These are phyloP conservation scores for Plebejus anna DNA, from an alignment of 2,888 invertebrate species.

Conservation along the genomic window DNA sequence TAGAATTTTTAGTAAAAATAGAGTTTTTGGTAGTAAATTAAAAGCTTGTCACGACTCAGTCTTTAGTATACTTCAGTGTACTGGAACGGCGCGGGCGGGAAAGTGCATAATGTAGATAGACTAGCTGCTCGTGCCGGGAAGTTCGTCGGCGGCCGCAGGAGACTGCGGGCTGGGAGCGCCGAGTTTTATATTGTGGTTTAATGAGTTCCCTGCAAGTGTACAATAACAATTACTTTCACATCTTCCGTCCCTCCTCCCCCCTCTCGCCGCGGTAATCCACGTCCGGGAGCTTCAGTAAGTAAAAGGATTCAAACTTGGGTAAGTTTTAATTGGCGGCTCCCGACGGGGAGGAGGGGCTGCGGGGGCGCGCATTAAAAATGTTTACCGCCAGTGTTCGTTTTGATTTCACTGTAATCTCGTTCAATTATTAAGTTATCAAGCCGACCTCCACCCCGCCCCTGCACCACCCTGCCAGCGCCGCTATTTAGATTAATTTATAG, in stretches of 20 bases:
- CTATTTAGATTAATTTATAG: not conserved
- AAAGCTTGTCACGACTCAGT: no score
- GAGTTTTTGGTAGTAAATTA: no score
- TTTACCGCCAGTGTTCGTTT: slow-evolving; percentile 1
- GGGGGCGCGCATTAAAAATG: not conserved
- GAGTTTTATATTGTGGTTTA: not conserved
- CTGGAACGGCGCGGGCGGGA: no score
- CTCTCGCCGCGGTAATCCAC: not conserved
- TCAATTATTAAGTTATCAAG: slow-evolving; percentile 2
- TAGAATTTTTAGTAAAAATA: no score
- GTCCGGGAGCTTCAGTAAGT: slow-evolving; percentile 6
- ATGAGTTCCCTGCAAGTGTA: not conserved
- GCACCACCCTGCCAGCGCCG: not conserved
- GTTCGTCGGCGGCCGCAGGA: not conserved
- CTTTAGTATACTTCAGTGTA: no score
- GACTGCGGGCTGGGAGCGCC: not conserved
- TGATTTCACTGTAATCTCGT: slow-evolving; percentile 4
- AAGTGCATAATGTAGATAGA: no score
- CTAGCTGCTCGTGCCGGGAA: no score
- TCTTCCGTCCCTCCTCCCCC: not conserved
- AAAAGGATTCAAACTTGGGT: slow-evolving; percentile 6
- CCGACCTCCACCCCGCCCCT: not conserved
- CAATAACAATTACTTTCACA: slow-evolving; percentile 5
- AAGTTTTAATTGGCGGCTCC: slow-evolving; percentile 18
- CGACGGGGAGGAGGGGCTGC: not conserved